Conservation (phyloP, 2,797 vertebrate species). For the Anolis apletophallus region DNA sequence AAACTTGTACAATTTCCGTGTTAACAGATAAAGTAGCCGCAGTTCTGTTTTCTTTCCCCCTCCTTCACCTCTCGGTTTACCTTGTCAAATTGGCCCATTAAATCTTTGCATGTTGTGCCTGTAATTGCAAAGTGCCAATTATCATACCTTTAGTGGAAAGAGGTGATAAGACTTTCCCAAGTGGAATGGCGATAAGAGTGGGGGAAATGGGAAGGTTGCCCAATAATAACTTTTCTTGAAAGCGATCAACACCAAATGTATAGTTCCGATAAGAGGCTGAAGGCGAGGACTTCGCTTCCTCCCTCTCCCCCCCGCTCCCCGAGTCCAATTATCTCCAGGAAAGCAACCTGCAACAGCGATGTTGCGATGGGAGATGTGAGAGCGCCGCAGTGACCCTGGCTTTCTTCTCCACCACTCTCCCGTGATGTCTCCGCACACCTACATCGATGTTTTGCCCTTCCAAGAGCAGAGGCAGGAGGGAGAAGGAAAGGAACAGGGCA, state of each 20-base stretch:
- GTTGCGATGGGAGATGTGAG: slow-evolving; percentile 8
- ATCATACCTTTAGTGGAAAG: slow-evolving; percentile 69
- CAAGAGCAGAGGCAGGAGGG: neutral
- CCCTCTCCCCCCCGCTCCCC: neutral
- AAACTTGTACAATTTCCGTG: slow-evolving; percentile 58
- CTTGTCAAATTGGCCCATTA: slow-evolving; percentile 74
- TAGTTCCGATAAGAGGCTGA: slow-evolving; percentile 61
- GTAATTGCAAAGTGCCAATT: slow-evolving; percentile 75
- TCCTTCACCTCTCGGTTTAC: slow-evolving; percentile 42
- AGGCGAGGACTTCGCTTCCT: slow-evolving; percentile 48
- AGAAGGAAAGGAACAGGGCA: neutral
- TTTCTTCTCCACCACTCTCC: rapidly evolving
- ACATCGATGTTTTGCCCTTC: neutral
- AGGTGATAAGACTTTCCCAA: slow-evolving; percentile 72
- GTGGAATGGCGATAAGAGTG: slow-evolving; percentile 69
- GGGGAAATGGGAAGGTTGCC: slow-evolving; percentile 66
- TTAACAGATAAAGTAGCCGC: slow-evolving; percentile 67
- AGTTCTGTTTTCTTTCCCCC: slow-evolving; percentile 28
- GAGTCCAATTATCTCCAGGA: slow-evolving; percentile 34
- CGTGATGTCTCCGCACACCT: neutral
- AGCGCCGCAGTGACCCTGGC: rapidly evolving
- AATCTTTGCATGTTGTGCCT: slow-evolving; percentile 69
- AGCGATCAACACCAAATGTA: slow-evolving; percentile 60
- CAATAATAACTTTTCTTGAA: slow-evolving; percentile 69
- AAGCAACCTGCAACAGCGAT: slow-evolving; percentile 1